Evolutionary conservation across 2,797 vertebrate genomes (phyloP).

Genomic region (Hyperoplus immaculatus): DNA sequence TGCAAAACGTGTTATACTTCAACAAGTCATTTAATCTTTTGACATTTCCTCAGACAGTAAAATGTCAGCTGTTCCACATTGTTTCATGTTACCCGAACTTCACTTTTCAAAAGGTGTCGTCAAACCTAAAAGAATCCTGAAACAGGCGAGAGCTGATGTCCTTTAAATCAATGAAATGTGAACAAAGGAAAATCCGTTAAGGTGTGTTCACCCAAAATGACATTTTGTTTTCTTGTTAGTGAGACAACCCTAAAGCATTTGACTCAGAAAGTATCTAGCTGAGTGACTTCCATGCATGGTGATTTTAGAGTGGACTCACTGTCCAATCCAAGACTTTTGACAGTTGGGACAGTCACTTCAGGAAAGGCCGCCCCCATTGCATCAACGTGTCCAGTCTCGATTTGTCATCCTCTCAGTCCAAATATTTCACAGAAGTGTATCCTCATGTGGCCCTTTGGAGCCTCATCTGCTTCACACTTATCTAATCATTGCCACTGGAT

Average conservation of each 20-base stretch:
- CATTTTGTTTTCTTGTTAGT: slow-evolving; percentile 15
- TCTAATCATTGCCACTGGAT: slow-evolving; percentile 74
- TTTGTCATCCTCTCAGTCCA: slow-evolving; percentile 66
- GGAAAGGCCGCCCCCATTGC: slow-evolving; percentile 51
- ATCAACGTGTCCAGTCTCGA: slow-evolving; percentile 49
- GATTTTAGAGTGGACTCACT: slow-evolving; percentile 4
- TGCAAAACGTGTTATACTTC: background rate
- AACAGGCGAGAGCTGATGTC: slow-evolving; percentile 7
- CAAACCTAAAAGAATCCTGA: background rate
- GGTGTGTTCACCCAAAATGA: background rate
- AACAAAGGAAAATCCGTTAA: background rate
- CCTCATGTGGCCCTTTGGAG: slow-evolving; percentile 64
- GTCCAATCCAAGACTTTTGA: slow-evolving; percentile 7
- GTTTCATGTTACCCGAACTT: slow-evolving; percentile 27
- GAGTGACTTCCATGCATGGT: background rate
- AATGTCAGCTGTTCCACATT: slow-evolving; percentile 4
- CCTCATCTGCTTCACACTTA: slow-evolving; percentile 73
- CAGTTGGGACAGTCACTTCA: slow-evolving; percentile 42
- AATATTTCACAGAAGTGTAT: slow-evolving; percentile 53
- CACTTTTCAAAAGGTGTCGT: slow-evolving; percentile 22
- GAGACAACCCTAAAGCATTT: slow-evolving; percentile 2
- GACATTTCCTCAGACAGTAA: slow-evolving; percentile 22
- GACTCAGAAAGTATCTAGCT: background rate
- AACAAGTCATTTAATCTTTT: slow-evolving; percentile 15
- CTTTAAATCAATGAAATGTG: background rate